Evolutionary conservation across 1,140 invertebrate species (phyloP).

Genomic region (Bactericera cockerelli): DNA sequence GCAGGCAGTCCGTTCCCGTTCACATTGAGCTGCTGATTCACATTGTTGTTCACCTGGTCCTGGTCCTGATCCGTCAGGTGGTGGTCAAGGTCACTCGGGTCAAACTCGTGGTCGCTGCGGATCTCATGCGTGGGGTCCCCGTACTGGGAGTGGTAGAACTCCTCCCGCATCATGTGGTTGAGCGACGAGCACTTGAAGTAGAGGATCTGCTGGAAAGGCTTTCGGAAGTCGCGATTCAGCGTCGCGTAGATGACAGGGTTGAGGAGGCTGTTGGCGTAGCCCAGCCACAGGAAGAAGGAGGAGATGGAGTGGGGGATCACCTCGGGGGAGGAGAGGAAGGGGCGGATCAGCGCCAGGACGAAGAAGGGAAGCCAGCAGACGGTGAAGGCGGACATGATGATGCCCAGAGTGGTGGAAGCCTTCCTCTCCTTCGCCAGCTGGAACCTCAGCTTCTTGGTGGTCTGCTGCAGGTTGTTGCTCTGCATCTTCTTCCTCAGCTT

Average conservation of each 20-base stretch:
- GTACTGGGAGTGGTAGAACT: slow-evolving; percentile 83
- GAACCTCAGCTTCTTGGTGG: slow-evolving; percentile 56
- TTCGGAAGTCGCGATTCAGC: slow-evolving; percentile 74
- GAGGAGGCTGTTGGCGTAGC: slow-evolving; percentile 81
- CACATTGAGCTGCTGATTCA: background rate
- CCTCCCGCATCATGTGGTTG: slow-evolving; percentile 79
- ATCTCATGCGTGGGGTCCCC: slow-evolving; percentile 43
- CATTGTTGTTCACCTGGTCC: background rate
- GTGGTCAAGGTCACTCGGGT: background rate
- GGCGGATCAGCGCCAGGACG: slow-evolving; percentile 70
- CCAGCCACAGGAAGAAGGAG: slow-evolving; percentile 67
- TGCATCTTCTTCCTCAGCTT: slow-evolving; percentile 21
- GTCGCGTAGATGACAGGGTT: slow-evolving; percentile 92
- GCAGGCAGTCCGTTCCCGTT: background rate
- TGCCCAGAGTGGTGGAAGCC: slow-evolving; percentile 88
- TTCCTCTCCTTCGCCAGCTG: slow-evolving; percentile 79
- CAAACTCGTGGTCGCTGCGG: background rate
- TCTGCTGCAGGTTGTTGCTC: slow-evolving; percentile 27
- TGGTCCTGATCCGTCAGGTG: background rate
- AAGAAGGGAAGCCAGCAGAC: slow-evolving; percentile 97
- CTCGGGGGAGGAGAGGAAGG: slow-evolving; percentile 48
- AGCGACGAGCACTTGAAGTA: slow-evolving; percentile 75
- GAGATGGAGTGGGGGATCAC: slow-evolving; percentile 42
- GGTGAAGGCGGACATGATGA: slow-evolving; percentile 93
- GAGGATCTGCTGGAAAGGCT: slow-evolving; percentile 79